Base-by-base conservation (phyloP, 2,888 invertebrate species). In the Sesia bembeciformis region DNA sequence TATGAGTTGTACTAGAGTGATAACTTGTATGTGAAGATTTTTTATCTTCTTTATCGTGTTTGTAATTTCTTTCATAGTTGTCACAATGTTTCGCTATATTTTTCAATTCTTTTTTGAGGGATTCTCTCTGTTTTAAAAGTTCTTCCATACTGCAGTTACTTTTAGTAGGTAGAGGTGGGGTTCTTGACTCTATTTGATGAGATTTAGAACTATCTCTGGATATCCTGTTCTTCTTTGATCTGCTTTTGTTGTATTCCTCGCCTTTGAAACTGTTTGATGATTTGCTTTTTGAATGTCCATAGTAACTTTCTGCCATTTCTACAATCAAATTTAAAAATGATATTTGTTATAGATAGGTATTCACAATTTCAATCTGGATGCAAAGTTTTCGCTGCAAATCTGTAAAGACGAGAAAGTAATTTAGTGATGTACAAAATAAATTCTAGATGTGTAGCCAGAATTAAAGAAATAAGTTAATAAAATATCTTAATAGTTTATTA, bases 131-230 rank as follows among this genome's bases (percentile, higher is more conserved):
- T 63, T 72, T 79, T 53, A 87, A 63, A 54, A 88, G 70, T 57
- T 86, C 83, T 64, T 83, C 80, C 56, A 87, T 75, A 58, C 74
- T 78, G 50, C 67, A 66, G 55, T 62, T 65, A 62, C 66, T 51
- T 54, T 51, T 70, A 59, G 62, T 58, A 40, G 85, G 83, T 51
- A 85, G 66, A 56, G 88, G 88, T 62, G 88, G 88, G 57, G 88
- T 88, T 68, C 68, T 82, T 40, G 80, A 73, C 56, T 81, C 84
- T 58, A 23, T 23, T 23, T 67, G 56, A 56, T 56, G 54, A 51
- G 62, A 56, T 62, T 67, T 69, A 54, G 63, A 64, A 42, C 64
- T 56, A 54, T 65, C 64, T 53, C 64, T 67, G 58, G 63, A 62
- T 60, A 61, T 62, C 57, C 70, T 72, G 56, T 63, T 68, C 65